Percentiles rank a stretch among this genome's conserved stretches.
These are phyloP conservation scores for Oreochromis niloticus DNA, from an alignment of 2,113 vertebrate genomes.

Conservation along the genomic window DNA sequence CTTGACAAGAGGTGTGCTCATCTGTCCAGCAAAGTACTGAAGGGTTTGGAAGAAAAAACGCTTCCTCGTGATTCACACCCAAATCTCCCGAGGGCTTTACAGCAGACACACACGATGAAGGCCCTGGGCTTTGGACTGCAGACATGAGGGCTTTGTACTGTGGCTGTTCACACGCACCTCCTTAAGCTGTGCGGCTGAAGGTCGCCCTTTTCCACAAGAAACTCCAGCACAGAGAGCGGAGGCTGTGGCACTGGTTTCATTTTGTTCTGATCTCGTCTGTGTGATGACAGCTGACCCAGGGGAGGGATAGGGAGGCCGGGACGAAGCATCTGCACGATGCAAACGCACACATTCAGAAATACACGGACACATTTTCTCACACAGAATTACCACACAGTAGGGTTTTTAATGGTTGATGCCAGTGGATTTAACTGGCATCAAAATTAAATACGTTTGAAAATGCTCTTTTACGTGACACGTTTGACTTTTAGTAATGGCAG, in stretches of 20 bases:
- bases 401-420: neutral
- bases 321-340: constrained; percentile 26
- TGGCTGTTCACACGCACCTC: constrained; percentile 34
- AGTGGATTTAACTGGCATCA: neutral
- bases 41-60: constrained; percentile 18
- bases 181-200: constrained; percentile 40
- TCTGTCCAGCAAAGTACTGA: neutral
- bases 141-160: constrained; percentile 35
- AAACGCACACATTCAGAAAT: constrained; percentile 6
- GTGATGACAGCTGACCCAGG: constrained; percentile 37
- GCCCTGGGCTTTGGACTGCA: constrained; percentile 33
- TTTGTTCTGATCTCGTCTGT: constrained; percentile 39
- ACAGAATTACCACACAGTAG: neutral
- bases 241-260: constrained; percentile 41
- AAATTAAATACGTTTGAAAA: neutral
- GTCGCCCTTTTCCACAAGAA: constrained; percentile 24
- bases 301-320: constrained; percentile 5
- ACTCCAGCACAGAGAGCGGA: constrained; percentile 32
- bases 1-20: neutral
- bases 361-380: neutral
- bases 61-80: neutral
- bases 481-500: neutral
- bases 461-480: neutral
- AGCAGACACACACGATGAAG: constrained; percentile 8
- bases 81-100: constrained; percentile 42